These are phyloP conservation scores for Ptychoptera albimana DNA, from an alignment of 2,888 invertebrate genomes.

Conservation along the genomic window DNA sequence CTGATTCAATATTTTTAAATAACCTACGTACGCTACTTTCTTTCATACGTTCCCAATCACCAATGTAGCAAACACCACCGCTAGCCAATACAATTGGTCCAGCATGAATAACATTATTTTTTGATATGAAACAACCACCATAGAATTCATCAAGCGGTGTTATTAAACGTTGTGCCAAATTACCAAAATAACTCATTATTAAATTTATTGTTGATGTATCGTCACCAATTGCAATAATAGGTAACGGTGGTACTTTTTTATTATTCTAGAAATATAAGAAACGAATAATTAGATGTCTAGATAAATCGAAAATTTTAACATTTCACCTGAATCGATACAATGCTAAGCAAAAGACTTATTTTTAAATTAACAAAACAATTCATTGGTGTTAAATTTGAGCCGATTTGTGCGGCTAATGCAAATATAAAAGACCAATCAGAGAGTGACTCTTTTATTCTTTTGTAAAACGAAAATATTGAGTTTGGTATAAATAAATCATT, in stretches of 20 bases:
- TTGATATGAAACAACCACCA: slow-evolving; percentile 8
- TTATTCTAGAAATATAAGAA: slow-evolving; percentile 9
- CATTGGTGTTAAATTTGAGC: slow-evolving; percentile 26
- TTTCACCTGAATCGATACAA: slow-evolving; percentile 27
- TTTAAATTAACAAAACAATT: slow-evolving; percentile 30
- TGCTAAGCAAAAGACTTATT: slow-evolving; percentile 28
- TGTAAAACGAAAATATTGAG: slow-evolving; percentile 18
- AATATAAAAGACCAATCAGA: slow-evolving; percentile 29
- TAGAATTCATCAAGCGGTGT: slow-evolving; percentile 19
- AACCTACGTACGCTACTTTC: slow-evolving; percentile 15
- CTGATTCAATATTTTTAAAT: slow-evolving; percentile 19
- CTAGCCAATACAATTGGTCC: slow-evolving; percentile 24
- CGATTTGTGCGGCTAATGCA: slow-evolving; percentile 27
- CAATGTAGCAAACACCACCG: slow-evolving; percentile 27
- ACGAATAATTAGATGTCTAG: not conserved
- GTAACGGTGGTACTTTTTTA: slow-evolving; percentile 20
- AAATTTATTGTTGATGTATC: slow-evolving; percentile 20
- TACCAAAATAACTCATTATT: slow-evolving; percentile 20
- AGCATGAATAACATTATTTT: slow-evolving; percentile 22
- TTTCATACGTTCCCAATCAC: slow-evolving; percentile 26
- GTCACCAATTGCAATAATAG: slow-evolving; percentile 21
- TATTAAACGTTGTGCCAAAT: slow-evolving; percentile 22
- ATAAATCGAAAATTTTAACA: not conserved
- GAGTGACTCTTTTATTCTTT: slow-evolving; percentile 16
- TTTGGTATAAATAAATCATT: slow-evolving; percentile 12